Base-by-base conservation (phyloP, 2,797 vertebrate species). In the Malacoraja senta region DNA sequence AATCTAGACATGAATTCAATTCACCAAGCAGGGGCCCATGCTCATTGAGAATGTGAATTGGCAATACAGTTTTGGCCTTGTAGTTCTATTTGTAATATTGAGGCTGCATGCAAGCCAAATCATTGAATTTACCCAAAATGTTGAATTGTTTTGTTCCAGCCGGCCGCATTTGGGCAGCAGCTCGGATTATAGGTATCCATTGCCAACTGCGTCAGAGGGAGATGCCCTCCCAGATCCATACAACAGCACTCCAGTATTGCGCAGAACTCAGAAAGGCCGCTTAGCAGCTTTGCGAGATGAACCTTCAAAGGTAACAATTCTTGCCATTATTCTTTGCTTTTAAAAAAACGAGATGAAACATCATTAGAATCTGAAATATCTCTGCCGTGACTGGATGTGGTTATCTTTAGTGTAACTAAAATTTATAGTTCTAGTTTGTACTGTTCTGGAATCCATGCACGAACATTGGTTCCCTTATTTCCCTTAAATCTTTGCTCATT, bases 201-300 rank as follows among this genome's bases (percentile, higher is more conserved):
- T 98, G 93, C 95, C 97, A 0, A 94, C 97, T 0, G 97, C 98
- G 1, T 96, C 97, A 0, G 95, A 97, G 95, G 96, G 97, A 68
- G 99, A 99, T 94, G 96, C 95, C 90, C 98, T 98, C 92, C 93
- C 96, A 0, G 98, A 99, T 76, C 95, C 98, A 86, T 99, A 97
- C 15, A 93, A 96, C 94, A 95, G 97, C 29, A 96, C 98, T 0
- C 95, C 98, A 0, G 98, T 99, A 94, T 95, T 99, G 93, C 95
- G 98, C 38, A 96, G 99, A 53, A 97, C 98, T 61, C 98, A 99
- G 95, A 99, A 98, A 94, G 98, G 98, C 21, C 97, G 99, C 0
- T 95, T 98, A 93, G 97, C 97, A 0, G 98, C 99, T 1, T 96
- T 99, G 12, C 95, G 97, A 38, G 99, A 99, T 0, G 98, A 99